A percentile compares a stretch with the other conserved stretches of the same genome.
Evolutionary conservation across 2,888 invertebrate genomes (phyloP).

Genomic region (Cordilura impudica): DNA sequence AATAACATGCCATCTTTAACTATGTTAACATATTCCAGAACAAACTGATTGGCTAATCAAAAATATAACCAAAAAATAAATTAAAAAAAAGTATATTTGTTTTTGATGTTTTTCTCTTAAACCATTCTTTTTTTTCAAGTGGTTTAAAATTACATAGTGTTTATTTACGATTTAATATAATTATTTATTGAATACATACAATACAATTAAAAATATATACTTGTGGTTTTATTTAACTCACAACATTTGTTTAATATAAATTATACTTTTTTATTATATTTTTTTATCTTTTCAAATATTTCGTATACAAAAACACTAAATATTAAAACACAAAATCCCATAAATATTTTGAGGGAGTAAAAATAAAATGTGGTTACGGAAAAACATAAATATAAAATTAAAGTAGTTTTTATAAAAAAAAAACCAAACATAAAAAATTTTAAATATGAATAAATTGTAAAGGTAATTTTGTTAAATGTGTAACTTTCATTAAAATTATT

Average conservation of each 20-base stretch:
- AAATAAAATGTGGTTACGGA: background rate
- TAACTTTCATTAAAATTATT: background rate
- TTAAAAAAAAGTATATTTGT: too few species aligned
- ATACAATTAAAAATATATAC: slow-evolving; percentile 42
- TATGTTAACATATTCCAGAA: too few species aligned
- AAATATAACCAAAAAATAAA: too few species aligned
- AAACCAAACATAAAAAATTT: background rate
- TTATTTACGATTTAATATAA: slow-evolving; percentile 25
- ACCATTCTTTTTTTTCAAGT: too few species aligned
- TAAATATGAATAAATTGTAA: background rate
- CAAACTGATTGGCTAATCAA: too few species aligned
- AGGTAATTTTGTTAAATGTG: background rate
- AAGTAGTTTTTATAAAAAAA: slow-evolving; percentile 18
- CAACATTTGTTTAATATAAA: slow-evolving; percentile 16
- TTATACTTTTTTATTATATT: slow-evolving; percentile 7
- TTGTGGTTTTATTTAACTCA: slow-evolving; percentile 9
- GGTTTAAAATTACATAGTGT: background rate
- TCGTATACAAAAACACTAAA: background rate
- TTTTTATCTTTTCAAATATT: background rate
- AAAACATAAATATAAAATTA: slow-evolving; percentile 30
- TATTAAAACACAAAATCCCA: background rate
- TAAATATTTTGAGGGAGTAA: background rate
- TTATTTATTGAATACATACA: slow-evolving; percentile 32
- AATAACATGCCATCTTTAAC: too few species aligned
- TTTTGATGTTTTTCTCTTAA: slow-evolving; percentile 1